Conservation (phyloP, 2,888 invertebrate species). For the Eilema depressum region DNA sequence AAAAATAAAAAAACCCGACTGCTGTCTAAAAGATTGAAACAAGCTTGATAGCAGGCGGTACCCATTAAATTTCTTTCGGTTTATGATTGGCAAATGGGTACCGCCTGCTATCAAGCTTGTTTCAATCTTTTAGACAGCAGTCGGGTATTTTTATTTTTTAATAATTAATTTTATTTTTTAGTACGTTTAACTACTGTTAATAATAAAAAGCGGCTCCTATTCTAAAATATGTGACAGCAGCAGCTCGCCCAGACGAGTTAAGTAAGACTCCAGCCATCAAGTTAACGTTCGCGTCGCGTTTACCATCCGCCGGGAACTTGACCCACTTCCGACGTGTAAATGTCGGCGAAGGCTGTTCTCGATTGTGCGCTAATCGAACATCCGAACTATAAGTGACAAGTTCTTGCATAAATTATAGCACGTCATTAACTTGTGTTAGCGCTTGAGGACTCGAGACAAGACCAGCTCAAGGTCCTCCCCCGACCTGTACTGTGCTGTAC, state of each 20-base stretch:
- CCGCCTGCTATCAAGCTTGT: too few species aligned
- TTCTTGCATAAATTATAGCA: neutral
- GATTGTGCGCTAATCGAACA: slow-evolving; percentile 40
- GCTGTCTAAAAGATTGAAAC: too few species aligned
- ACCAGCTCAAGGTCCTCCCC: neutral
- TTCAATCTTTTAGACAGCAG: too few species aligned
- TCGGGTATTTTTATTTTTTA: too few species aligned
- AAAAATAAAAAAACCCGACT: too few species aligned
- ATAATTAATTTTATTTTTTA: too few species aligned
- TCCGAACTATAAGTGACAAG: slow-evolving; percentile 16
- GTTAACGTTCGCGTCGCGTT: slow-evolving; percentile 1
- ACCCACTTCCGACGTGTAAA: slow-evolving; percentile 34
- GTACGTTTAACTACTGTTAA: too few species aligned
- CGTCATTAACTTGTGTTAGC: neutral
- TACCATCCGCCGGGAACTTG: slow-evolving; percentile 28
- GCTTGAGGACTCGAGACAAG: neutral
- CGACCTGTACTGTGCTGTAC: too few species aligned
- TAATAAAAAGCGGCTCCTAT: neutral
- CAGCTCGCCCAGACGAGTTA: neutral
- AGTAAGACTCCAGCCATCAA: neutral
- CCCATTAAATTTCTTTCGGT: too few species aligned
- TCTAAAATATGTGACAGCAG: neutral
- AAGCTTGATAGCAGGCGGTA: too few species aligned
- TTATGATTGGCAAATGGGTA: too few species aligned
- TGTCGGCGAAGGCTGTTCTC: slow-evolving; percentile 40